A percentile compares a stretch with the other conserved stretches of the same genome.
These are phyloP conservation scores for Orthonevra nobilis DNA, from an alignment of 2,888 invertebrate species.

Conservation along the genomic window DNA sequence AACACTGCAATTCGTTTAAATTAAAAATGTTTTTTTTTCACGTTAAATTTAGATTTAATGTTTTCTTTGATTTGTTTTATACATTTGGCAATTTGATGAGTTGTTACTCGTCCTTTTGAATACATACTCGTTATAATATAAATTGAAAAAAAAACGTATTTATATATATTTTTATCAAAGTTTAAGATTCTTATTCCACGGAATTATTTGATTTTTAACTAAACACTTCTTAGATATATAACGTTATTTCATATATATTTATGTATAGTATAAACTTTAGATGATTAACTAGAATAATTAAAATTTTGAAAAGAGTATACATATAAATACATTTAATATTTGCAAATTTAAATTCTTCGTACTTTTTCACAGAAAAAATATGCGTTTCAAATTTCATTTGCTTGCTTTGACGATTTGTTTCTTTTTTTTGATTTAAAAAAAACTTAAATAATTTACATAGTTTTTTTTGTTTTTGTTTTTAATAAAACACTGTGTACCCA, in stretches of 20 bases:
- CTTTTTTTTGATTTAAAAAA: no score
- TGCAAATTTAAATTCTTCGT: constrained; percentile 51
- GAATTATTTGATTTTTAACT: constrained; percentile 65
- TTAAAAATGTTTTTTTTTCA: background rate
- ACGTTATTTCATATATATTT: constrained; percentile 47
- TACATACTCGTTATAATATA: background rate
- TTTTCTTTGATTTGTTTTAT: constrained; percentile 32
- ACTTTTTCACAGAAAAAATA: constrained; percentile 71
- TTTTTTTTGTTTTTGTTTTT: constrained; percentile 18
- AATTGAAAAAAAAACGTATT: background rate
- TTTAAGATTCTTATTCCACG: constrained; percentile 60
- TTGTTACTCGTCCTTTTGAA: constrained; percentile 16
- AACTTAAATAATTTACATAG: constrained; percentile 6
- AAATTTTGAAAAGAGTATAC: no score
- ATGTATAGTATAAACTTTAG: constrained; percentile 36
- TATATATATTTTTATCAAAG: constrained; percentile 17
- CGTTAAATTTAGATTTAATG: constrained; percentile 13
- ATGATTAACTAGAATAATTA: constrained; percentile 48
- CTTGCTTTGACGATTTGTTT: no score
- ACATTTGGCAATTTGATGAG: constrained; percentile 63
- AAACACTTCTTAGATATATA: constrained; percentile 41
- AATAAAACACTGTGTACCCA: no score
- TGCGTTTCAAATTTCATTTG: no score
- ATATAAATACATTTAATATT: constrained; percentile 11
- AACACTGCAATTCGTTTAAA: no score